phyloP scores from a whole-genome alignment of 2,797 vertebrate species.

The Characodon lateralis region DNA sequence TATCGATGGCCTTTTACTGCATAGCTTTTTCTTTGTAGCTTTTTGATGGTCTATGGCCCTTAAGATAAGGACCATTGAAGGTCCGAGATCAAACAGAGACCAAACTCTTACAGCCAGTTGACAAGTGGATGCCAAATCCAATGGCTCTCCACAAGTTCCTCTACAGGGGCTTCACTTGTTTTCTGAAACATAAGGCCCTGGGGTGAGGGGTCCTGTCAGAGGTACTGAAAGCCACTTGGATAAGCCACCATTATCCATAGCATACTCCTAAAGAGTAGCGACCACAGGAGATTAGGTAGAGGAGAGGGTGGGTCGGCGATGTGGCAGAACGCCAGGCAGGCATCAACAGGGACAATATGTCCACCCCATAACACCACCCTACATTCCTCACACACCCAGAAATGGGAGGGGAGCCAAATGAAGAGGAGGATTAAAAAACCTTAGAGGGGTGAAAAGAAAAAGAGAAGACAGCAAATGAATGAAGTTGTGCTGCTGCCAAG shows the following conservation, averaged over 20 bases:
- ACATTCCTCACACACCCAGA: constrained; percentile 47
- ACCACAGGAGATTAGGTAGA: constrained; percentile 44
- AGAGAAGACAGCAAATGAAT: constrained; percentile 40
- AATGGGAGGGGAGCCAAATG: constrained; percentile 56
- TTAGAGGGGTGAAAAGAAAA: not conserved
- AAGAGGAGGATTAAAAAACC: constrained; percentile 56
- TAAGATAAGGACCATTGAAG: constrained; percentile 56
- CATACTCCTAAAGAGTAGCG: constrained; percentile 42
- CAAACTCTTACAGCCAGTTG: constrained; percentile 61
- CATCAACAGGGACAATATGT: constrained; percentile 69
- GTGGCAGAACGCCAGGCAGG: constrained; percentile 67
- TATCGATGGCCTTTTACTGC: constrained; percentile 53
- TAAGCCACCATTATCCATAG: constrained; percentile 74
- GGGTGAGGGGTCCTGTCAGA: constrained; percentile 59
- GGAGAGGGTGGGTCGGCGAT: constrained; percentile 11
- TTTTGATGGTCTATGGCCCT: constrained; percentile 38
- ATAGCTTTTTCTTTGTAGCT: constrained; percentile 45
- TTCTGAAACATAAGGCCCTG: constrained; percentile 47
- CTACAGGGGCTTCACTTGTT: constrained; percentile 71
- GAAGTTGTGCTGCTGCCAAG: constrained; percentile 43
- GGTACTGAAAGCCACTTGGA: constrained; percentile 63
- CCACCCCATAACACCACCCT: constrained; percentile 29
- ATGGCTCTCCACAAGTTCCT: constrained; percentile 76
- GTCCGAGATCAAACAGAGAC: constrained; percentile 55
- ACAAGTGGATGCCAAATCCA: constrained; percentile 62